Conservation (phyloP, 2,113 vertebrate species). For the Crotalus viridis region DNA sequence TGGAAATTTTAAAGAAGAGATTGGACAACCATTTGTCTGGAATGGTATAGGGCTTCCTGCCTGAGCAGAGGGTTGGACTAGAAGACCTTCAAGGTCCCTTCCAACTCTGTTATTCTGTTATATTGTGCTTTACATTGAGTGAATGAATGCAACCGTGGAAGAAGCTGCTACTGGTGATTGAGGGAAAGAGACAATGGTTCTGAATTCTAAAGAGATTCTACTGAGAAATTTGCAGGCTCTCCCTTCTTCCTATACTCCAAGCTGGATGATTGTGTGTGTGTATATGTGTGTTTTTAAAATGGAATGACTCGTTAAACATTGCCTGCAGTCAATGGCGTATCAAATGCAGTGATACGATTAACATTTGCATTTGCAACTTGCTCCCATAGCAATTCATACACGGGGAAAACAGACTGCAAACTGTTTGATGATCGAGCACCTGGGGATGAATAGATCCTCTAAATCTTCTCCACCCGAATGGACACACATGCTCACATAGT, state of each 20-base stretch:
- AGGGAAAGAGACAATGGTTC: background rate
- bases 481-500: background rate
- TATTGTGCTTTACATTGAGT: constrained; percentile 50
- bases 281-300: constrained; percentile 38
- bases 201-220: constrained; percentile 57
- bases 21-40: no score
- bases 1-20: no score
- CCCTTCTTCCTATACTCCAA: background rate
- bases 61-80: no score
- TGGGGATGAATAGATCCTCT: background rate
- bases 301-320: background rate
- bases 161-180: constrained; percentile 64
- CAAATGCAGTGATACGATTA: background rate
- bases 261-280: constrained; percentile 42
- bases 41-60: no score
- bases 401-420: background rate
- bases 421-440: background rate
- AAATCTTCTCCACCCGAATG: background rate
- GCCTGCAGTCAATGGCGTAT: background rate
- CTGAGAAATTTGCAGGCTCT: constrained; percentile 47
- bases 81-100: no score
- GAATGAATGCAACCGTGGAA: constrained; percentile 65
- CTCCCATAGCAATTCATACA: background rate
- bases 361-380: background rate
- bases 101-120: no score